Base-by-base conservation (phyloP, 1,140 invertebrate genomes). In the Panagrolaimus sp. region DNA sequence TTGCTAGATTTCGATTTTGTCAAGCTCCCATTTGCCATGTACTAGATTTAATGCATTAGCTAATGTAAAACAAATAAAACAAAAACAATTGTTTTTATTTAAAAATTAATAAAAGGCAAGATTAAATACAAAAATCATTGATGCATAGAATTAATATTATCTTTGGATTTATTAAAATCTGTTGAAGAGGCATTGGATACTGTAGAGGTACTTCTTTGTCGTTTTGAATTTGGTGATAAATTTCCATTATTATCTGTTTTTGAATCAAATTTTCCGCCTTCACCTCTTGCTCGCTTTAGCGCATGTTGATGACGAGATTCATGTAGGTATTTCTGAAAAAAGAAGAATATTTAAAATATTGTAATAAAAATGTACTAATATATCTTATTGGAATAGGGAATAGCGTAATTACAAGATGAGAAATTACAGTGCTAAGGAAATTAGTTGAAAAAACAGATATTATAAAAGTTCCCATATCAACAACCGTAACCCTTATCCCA, bases 231-330 rank as follows among this genome's bases (percentile, higher is more conserved):
- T 27, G 51, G 20, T 27, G 51, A 57, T n/a, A n/a, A n/a, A 57
- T 20, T 16, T 20, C 14, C 51, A 25, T 27, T 27, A 27, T 57
- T 57, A 27, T 51, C 25, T 9, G 48, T 57, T 57, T 16, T 20
- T 13, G 9, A 73, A 57, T 78, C 74, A 79, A 98, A 98, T 67
- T 95, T 87, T 0, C 96, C 96, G 62, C 95, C 96, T 86, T 95
- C 92, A 7, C 95, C 95, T 68, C 96, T 87, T 77, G 93, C 90
- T 81, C 96, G 87, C 84, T 98, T 98, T 91, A 98, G 93, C 0
- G 96, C 96, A 83, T 98, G 96, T 76, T 91, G 87, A 86, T 98
- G 96, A 67, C 96, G 86, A 9, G 94, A 98, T 86, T 98, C 95
- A 78, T 98, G 95, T n/a, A 98, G 87, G 83, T 98, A 98, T 92